Base-by-base conservation (phyloP, 2,888 invertebrate genomes). In the Odontocolon sp. region DNA sequence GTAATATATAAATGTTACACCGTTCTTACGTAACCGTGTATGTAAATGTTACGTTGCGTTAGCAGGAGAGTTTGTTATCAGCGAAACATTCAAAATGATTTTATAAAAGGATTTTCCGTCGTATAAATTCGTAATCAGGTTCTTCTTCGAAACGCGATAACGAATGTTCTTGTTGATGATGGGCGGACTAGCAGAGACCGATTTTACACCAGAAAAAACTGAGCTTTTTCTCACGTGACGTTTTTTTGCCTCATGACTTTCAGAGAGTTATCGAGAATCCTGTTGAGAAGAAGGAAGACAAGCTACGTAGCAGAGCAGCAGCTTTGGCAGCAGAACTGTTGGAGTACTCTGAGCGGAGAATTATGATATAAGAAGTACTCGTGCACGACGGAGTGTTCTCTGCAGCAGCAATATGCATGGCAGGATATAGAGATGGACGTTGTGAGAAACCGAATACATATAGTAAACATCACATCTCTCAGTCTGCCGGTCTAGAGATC, bases 341-440 rank as follows among this genome's bases (percentile, higher is more conserved):
- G 40, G 40, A 61, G 52, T 33, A 42, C 11, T n/a, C 16, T 31
- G 64, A 36, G 67, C 18, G 23, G 33, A 61, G 63, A 74, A 54
- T 74, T 69, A 57, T 74, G 40, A 47, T 74, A 63, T 74, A 64
- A 69, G 56, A 40, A 16, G 14, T 50, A 56, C 47, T 56, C 42
- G 23, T 36, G 33, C 42, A 28, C 63, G 28, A 31, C 61, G 40
- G 28, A 52, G 38, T 28, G 42, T 21, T 38, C 52, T 23, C 9
- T 31, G 21, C 14, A 45, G 73, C 42, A 23, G 42, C 63, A 33
- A 14, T 47, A 16, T 33, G 21, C 47, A n/a, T 36, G 38, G 38
- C 36, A 42, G 38, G 36, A 63, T 54, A 74, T 63, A 36, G 45
- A 68, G 61, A 47, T 56, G 50, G 26, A 33, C 26, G 40, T 56